Percentiles rank a stretch among this genome's conserved stretches.
phyloP scores from a whole-genome alignment of 2,888 invertebrate genomes.

The Phyllotreta cruciferae region DNA sequence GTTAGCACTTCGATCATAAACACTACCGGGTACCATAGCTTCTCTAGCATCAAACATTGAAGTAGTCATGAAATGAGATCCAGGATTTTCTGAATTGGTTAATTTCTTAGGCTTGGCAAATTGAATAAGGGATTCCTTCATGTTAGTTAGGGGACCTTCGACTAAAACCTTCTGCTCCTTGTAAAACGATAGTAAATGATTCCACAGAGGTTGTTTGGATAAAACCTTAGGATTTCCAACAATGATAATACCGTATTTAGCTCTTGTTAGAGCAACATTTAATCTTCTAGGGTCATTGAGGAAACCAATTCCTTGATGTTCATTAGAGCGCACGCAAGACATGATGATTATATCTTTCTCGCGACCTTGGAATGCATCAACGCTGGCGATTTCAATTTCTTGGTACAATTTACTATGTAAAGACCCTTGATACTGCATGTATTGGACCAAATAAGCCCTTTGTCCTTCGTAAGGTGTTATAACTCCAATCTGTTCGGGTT shows the following conservation, averaged over 20 bases:
- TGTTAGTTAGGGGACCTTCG: conserved; percentile 95
- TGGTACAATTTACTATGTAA: conserved; percentile 96
- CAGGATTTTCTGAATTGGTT: conserved; percentile 92
- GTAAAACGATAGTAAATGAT: conserved; percentile 95
- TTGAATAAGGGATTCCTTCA: conserved; percentile 95
- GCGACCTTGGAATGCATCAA: conserved; percentile 98
- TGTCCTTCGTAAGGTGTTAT: conserved; percentile 99
- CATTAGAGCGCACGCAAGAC: conserved; percentile 97
- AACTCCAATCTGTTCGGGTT: conserved; percentile 98
- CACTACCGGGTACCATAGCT: conserved; percentile 91
- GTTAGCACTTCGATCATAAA: conserved; percentile 84
- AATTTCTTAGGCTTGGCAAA: conserved; percentile 97
- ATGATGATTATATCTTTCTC: conserved; percentile 99
- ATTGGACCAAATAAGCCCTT: conserved; percentile 94
- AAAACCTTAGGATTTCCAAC: conserved; percentile 98
- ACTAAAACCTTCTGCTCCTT: conserved; percentile 97
- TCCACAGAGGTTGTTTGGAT: conserved; percentile 98
- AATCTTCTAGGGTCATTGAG: conserved; percentile 96
- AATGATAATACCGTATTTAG: conserved; percentile 97
- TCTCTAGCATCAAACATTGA: conserved; percentile 97
- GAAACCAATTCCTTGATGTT: conserved; percentile 97
- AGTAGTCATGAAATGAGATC: conserved; percentile 96
- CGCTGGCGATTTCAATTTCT: conserved; percentile 99
- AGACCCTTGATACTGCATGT: conserved; percentile 99
- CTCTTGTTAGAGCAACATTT: conserved; percentile 97